Base-by-base conservation (phyloP, 2,888 invertebrate species). In the Drosophila limbata region DNA sequence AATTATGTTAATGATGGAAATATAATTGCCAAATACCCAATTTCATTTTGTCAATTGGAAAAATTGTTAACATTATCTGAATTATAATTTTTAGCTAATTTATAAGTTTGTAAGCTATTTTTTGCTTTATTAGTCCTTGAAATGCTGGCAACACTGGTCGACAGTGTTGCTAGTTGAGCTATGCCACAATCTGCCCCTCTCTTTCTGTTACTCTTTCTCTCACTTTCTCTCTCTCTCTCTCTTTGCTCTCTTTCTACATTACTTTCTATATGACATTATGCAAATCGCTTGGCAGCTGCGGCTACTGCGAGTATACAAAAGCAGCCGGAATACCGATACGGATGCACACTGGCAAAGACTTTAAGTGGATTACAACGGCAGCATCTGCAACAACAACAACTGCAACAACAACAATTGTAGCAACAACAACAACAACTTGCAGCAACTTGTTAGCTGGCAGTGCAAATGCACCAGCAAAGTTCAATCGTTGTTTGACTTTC, bases 361-460 rank as follows among this genome's bases (percentile, higher is more conserved):
- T 66, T 81, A 84, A 88, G 84, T 81, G 79, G 87, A 79, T 86
- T 75, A 84, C 81, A 81, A 73, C 69, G 17, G 40, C 50, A 67
- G 37, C 55, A 37, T 25, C 61, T 42, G n/a, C 56, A 28, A 21
- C 44, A 50, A n/a, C 52, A 53, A 19, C 47, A 44, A 11, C 42
- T n/a, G 10, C 55, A 33, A 6, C 56, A 52, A 40, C 37, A 28
- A 28, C 48, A 64, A 2, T 15, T 21, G 33, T 47, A 60, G 52
- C 51, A 33, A 51, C 56, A 62, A 28, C 56, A 56, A 45, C 45
- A 45, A 15, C 47, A 31, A 47, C 31, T 40, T 39, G 45, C 57
- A 59, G 47, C 53, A 40, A 77, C 79, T 82, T 84, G 85, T 87
- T 87, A 70, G 88, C 70, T 73, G 59, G 37, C 60, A 77, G 42